Base-by-base conservation (phyloP, 2,113 vertebrate species). In the Rhinolophus ferrumequinum region DNA sequence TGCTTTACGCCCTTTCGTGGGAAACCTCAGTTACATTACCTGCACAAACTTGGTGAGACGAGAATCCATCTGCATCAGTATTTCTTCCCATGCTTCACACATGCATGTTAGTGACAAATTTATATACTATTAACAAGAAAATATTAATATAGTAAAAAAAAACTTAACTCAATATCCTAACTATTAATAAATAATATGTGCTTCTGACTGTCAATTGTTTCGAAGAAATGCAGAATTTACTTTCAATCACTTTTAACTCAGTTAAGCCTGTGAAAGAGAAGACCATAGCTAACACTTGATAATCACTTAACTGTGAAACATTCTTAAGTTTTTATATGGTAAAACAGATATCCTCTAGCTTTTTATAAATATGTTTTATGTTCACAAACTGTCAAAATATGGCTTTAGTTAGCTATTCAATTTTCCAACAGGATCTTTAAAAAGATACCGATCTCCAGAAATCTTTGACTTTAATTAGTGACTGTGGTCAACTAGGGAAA, bases 71-170 rank as follows among this genome's bases (percentile, higher is more conserved):
- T 99, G 99, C 99, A 99, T 99, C 88, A 99, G 90, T 97, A 99
- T 99, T 97, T 99, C 99, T 96, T 99, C 99, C 99, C 99, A 99
- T 0, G 99, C 99, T 95, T 99, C 99, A 98, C 99, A 99, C 99
- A 99, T 99, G 79, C 99, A 99, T 0, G 99, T 99, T 87, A 99
- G 97, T 0, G 99, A 99, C 76, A 99, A 98, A 73, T 99, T 99
- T 97, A 99, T 99, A 97, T 99, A 99, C 99, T 99, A 94, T 52
- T 96, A 96, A 95, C 15, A 96, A 76, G 81, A 62, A 22, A 77
- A 66, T 18, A 50, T 60, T 76, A 72, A 86, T 66, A 54, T 33
- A 21, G 28, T 33, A 54, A 92, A 85, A 90, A 90, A 69, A 22
- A 69, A 22, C 6, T 69, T 54, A 89, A 91, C 44, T 50, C 47